phyloP scores from a whole-genome alignment of 2,888 invertebrate species.

The Lasiommata megera region DNA sequence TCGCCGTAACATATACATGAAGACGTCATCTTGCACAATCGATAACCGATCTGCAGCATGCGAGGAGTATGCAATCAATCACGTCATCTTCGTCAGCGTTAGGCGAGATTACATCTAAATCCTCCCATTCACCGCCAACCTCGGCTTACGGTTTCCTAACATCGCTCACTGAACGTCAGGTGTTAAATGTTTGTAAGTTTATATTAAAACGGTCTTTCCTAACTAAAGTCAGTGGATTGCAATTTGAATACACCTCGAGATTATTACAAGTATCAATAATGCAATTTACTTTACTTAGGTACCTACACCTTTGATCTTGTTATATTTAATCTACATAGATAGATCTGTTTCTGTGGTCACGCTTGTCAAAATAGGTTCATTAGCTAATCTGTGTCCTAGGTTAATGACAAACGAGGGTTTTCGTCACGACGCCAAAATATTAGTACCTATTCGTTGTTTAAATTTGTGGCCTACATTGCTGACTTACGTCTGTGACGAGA shows the following conservation, averaged over 20 bases:
- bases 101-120: constrained; percentile 25
- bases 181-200: background rate
- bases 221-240: background rate
- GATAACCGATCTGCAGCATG: background rate
- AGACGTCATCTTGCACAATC: constrained; percentile 5
- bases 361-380: too few species aligned
- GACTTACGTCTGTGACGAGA: too few species aligned
- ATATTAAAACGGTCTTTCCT: background rate
- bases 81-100: constrained; percentile 21
- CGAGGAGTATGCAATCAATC: constrained; percentile 23
- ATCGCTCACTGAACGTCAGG: constrained; percentile 5
- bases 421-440: too few species aligned
- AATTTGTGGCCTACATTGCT: too few species aligned
- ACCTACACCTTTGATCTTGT: background rate
- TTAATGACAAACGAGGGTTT: too few species aligned
- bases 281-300: background rate
- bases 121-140: constrained; percentile 13
- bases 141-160: constrained; percentile 14
- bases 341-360: too few species aligned
- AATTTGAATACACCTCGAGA: background rate
- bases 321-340: too few species aligned
- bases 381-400: too few species aligned
- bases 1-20: background rate
- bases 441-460: too few species aligned
- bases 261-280: background rate